Percentiles rank a stretch among this genome's conserved stretches.
Conservation (phyloP, 2,888 invertebrate genomes). For the Argynnis bischoffii region DNA sequence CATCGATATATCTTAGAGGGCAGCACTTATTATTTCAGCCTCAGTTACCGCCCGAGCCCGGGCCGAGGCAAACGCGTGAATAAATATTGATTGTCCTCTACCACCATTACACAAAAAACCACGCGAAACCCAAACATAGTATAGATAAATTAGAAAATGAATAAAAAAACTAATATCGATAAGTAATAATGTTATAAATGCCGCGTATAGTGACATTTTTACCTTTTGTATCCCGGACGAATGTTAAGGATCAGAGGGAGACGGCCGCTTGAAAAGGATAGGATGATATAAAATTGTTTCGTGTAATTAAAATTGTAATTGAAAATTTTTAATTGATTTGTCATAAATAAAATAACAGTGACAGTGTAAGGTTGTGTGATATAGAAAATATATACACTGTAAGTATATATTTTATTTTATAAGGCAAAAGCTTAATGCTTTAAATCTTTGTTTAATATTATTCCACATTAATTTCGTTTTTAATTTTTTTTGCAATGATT, state of each 20-base stretch:
- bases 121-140: conserved; percentile 34
- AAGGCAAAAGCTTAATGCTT: neutral
- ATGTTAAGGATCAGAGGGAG: conserved; percentile 49
- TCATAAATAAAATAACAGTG: conserved; percentile 7
- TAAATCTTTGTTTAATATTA: neutral
- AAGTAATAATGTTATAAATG: conserved; percentile 44
- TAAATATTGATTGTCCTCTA: conserved; percentile 33
- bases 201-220: conserved; percentile 36
- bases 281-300: conserved; percentile 32
- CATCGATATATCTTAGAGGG: conserved; percentile 44
- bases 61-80: conserved; percentile 47
- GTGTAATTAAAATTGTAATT: conserved; percentile 35
- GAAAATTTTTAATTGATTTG: conserved; percentile 24
- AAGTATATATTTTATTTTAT: conserved; percentile 1
- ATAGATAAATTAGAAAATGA: conserved; percentile 41
- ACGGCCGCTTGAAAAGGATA: conserved; percentile 40
- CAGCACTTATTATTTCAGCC: conserved; percentile 41
- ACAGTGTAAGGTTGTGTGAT: conserved; percentile 13
- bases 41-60: conserved; percentile 71
- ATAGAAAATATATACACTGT: conserved; percentile 12
- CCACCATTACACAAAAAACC: conserved; percentile 39
- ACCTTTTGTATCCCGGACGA: conserved; percentile 45
- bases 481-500: no score
- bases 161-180: conserved; percentile 46
- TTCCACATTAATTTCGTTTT: neutral